A percentile compares a stretch with the other conserved stretches of the same genome.
These are phyloP conservation scores for Ennomos quercinarius DNA, from an alignment of 2,888 invertebrate genomes.

Conservation along the genomic window DNA sequence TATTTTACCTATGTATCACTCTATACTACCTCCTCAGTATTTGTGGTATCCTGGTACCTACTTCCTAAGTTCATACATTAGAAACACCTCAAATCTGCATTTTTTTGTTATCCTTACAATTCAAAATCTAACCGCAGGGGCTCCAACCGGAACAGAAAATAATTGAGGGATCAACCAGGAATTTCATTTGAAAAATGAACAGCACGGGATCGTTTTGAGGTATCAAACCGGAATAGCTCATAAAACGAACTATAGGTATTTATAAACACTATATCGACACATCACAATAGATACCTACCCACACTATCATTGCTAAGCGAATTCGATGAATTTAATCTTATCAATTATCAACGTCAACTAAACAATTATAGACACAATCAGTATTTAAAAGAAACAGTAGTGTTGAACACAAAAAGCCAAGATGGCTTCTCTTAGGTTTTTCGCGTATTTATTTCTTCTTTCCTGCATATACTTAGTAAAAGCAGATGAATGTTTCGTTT, in stretches of 20 bases:
- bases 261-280: neutral
- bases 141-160: no score
- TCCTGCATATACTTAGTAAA: slow-evolving; percentile 12
- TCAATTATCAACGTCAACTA: slow-evolving; percentile 24
- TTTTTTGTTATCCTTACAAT: no score
- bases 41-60: no score
- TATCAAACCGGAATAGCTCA: no score
- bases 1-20: no score
- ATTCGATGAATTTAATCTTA: slow-evolving; percentile 28
- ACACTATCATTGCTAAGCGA: slow-evolving; percentile 18
- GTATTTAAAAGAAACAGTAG: slow-evolving; percentile 21
- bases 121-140: no score
- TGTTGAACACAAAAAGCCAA: slow-evolving; percentile 20
- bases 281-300: slow-evolving; percentile 3
- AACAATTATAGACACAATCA: slow-evolving; percentile 25
- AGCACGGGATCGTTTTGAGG: no score
- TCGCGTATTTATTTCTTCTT: slow-evolving; percentile 15
- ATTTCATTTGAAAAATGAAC: no score
- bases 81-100: no score
- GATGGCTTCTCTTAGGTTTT: slow-evolving; percentile 21
- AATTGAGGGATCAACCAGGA: no score
- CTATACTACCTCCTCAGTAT: no score
- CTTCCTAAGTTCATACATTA: no score
- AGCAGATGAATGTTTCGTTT: slow-evolving; percentile 42
- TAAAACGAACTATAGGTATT: neutral